Percentiles rank a stretch among this genome's conserved stretches.
Conservation (phyloP, 2,113 vertebrate genomes). For the Coptodon bakossiorum region DNA sequence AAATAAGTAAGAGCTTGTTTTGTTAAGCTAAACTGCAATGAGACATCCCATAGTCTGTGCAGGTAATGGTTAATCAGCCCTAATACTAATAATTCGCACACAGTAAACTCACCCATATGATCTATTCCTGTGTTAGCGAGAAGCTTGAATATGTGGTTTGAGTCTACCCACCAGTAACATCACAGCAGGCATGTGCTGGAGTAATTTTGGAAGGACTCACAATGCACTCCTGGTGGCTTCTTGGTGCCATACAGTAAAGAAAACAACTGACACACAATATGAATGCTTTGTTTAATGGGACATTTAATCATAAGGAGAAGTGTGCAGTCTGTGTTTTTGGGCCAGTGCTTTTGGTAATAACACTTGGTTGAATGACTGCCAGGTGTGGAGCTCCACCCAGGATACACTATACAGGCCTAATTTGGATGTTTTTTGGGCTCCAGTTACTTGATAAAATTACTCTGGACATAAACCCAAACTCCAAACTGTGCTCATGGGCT, state of each 20-base stretch:
- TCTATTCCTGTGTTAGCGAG: background rate
- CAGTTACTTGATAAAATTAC: background rate
- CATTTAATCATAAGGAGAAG: background rate
- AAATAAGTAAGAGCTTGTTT: background rate
- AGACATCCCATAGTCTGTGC: background rate
- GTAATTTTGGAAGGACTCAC: background rate
- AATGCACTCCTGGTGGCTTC: background rate
- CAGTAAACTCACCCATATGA: background rate
- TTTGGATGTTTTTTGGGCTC: background rate
- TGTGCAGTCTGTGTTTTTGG: background rate
- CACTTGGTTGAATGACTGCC: background rate
- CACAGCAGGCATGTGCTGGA: background rate
- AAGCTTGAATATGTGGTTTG: background rate
- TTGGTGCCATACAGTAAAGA: background rate
- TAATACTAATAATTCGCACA: background rate
- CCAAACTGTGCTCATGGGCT: background rate
- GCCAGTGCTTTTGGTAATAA: background rate
- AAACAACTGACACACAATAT: background rate
- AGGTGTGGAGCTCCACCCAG: background rate
- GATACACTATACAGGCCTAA: background rate
- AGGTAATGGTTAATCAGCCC: background rate
- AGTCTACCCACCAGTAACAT: background rate
- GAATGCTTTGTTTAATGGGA: background rate
- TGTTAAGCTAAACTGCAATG: background rate
- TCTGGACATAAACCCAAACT: background rate